Base-by-base conservation (phyloP, 2,888 invertebrate genomes). In the Sericinus montela region DNA sequence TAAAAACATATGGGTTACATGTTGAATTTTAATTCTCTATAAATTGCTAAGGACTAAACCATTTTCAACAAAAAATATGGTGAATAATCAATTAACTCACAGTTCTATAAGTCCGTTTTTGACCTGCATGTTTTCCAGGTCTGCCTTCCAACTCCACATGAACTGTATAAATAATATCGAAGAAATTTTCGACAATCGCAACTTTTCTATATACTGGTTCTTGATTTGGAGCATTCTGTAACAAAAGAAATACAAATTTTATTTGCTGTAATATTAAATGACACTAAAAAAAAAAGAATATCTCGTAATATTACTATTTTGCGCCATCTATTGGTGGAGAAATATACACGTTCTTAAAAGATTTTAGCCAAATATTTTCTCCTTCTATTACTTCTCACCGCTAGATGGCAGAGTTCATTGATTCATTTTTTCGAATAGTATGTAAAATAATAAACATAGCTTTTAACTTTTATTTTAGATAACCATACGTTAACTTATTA, bases 181-280 rank as follows among this genome's bases (percentile, higher is more conserved):
- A 98, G 90, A 98, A 98, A 73, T 98, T 96, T 86, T 98, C 98
- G n/a, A 98, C 98, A 30, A 98, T 94, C 0, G 98, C 98, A 39
- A 98, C 98, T 76, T 97, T 95, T 69, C 97, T 94, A 82, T 95
- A 97, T 11, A 94, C 92, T 45, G 94, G 92, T 51, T 94, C 93
- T 55, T 93, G 93, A 63, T 82, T 92, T 37, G 90, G 80, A 6
- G 93, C 91, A 67, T 93, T 93, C 94, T 94, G 91, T 30, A 91
- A 92, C 75, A 79, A 84, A 68, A 62, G 56, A 64, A 69, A 68
- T n/a, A n/a, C n/a, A n/a, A n/a, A n/a, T n/a, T n/a, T n/a, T n/a
- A n/a, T n/a, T n/a, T n/a, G 19, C 19, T 3, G 19, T 19, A 3
- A 19, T 5, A 19, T 5, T 3, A 19, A 19, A 19, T 3, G 2